Conservation (phyloP, 2,888 invertebrate species). For the Cryptocephalus primarius region DNA sequence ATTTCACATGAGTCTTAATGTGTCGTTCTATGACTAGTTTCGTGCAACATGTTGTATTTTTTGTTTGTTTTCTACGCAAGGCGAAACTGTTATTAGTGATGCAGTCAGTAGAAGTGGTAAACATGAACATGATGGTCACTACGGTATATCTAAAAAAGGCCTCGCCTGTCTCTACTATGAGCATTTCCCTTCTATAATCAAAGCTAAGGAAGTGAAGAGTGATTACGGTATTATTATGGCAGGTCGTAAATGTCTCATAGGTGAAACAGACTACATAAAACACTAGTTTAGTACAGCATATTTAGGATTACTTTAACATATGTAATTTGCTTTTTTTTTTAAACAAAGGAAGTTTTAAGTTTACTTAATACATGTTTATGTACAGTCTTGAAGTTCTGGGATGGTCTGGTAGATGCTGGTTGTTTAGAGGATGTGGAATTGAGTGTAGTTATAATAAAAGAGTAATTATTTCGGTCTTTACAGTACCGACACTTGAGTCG, state of each 20-base stretch:
- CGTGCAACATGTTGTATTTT: conserved; percentile 25
- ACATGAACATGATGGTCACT: conserved; percentile 22
- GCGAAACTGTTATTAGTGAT: conserved; percentile 28
- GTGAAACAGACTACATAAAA: conserved; percentile 6
- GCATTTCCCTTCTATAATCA: not conserved
- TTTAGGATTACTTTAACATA: conserved; percentile 16
- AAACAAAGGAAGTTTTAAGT: no score
- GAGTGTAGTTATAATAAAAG: no score
- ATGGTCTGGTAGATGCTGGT: no score
- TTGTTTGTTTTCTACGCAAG: conserved; percentile 24
- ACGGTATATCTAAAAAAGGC: conserved; percentile 5
- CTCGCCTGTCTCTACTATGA: not conserved
- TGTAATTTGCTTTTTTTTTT: conserved; percentile 1
- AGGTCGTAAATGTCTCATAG: not conserved
- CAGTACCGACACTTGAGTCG: no score
- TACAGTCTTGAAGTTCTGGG: conserved; percentile 8
- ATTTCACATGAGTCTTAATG: conserved; percentile 24
- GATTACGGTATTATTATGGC: not conserved
- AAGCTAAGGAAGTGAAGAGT: not conserved
- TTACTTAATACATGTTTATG: conserved; percentile 8
- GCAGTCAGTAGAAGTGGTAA: conserved; percentile 30
- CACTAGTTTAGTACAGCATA: conserved; percentile 20
- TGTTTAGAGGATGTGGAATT: no score
- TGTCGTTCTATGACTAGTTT: conserved; percentile 16
- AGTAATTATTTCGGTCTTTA: no score